phyloP scores from a whole-genome alignment of 1,140 invertebrate species.

The Drosophila chauvacae region DNA sequence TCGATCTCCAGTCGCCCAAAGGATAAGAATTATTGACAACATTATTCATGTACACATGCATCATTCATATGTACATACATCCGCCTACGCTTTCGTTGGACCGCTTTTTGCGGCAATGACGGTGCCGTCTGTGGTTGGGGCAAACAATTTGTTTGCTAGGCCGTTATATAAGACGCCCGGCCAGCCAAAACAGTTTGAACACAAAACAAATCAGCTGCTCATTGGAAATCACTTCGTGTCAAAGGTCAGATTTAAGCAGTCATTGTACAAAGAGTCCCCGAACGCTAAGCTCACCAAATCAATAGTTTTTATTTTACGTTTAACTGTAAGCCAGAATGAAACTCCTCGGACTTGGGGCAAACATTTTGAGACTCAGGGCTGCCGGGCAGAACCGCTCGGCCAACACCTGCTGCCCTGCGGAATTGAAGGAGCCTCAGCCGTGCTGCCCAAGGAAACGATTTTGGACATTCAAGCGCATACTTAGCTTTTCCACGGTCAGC shows the following conservation, averaged over 20 bases:
- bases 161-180: conserved; percentile 23
- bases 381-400: conserved; percentile 1
- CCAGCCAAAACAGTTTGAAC: background rate
- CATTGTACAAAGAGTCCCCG: background rate
- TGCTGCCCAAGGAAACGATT: conserved; percentile 53
- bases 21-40: background rate
- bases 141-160: conserved; percentile 4
- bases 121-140: background rate
- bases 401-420: conserved; percentile 13
- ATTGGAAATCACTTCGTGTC: conserved; percentile 10
- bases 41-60: background rate
- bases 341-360: conserved; percentile 46
- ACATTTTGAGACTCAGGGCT: conserved; percentile 26
- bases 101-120: conserved; percentile 62
- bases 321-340: conserved; percentile 53
- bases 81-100: background rate
- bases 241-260: background rate
- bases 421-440: conserved; percentile 29
- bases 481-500: conserved; percentile 57
- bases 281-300: conserved; percentile 38
- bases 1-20: no score
- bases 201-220: conserved; percentile 8
- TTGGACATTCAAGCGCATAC: conserved; percentile 29
- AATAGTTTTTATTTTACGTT: conserved; percentile 20
- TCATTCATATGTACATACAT: background rate